Conservation (phyloP, 2,113 vertebrate species). For the Nothobranchius furzeri region DNA sequence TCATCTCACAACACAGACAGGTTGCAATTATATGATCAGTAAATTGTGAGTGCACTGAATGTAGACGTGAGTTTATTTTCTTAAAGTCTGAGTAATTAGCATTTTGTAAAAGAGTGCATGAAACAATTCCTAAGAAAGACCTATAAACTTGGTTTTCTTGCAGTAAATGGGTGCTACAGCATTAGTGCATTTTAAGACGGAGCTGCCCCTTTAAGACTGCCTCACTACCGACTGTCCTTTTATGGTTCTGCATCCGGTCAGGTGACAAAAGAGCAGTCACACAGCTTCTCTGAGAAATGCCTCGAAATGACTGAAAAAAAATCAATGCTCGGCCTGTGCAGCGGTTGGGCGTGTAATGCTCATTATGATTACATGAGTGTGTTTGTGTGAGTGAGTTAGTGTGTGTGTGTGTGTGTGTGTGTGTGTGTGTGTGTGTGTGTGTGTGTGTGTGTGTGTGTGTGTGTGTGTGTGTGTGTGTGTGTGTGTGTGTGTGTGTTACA, state of each 20-base stretch:
- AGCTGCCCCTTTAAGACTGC: constrained; percentile 78
- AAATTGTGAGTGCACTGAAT: neutral
- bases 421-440: constrained; percentile 2
- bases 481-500: constrained; percentile 38
- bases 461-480: neutral
- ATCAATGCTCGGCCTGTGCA: constrained; percentile 66
- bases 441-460: constrained; percentile 18
- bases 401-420: constrained; percentile 2
- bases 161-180: constrained; percentile 61
- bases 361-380: constrained; percentile 26
- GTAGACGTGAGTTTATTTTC: neutral
- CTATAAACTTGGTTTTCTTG: constrained; percentile 34
- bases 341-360: constrained; percentile 55
- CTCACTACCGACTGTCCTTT: constrained; percentile 77
- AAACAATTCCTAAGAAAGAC: constrained; percentile 31
- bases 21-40: constrained; percentile 23
- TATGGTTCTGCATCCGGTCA: constrained; percentile 81
- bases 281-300: constrained; percentile 76
- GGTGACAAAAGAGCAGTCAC: constrained; percentile 76
- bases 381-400: constrained; percentile 1
- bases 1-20: neutral
- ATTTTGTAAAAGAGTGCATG: constrained; percentile 8
- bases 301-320: constrained; percentile 79
- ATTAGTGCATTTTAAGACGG: constrained; percentile 30
- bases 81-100: constrained; percentile 11